These are phyloP conservation scores for Pangasianodon hypophthalmus DNA, from an alignment of 2,113 vertebrate species.

Conservation along the genomic window DNA sequence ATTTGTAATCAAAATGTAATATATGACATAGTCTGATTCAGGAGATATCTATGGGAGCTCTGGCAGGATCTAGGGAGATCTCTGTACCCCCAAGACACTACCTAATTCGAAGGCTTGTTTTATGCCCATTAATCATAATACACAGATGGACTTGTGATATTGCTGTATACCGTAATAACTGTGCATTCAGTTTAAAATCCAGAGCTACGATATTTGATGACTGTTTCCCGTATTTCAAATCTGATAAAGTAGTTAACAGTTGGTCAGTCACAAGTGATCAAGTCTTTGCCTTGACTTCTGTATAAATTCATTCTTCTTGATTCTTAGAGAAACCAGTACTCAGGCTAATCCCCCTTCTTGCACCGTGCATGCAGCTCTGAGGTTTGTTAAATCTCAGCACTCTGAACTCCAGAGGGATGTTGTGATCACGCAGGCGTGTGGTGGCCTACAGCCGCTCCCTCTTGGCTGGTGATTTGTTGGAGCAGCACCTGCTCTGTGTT, in stretches of 20 bases:
- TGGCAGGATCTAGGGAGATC: background rate
- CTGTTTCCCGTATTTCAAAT: background rate
- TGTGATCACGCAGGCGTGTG: slow-evolving; percentile 8
- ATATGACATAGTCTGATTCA: background rate
- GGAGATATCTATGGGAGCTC: background rate
- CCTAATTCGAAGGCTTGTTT: background rate
- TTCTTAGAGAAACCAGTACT: background rate
- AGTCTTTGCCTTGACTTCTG: background rate
- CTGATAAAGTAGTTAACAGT: background rate
- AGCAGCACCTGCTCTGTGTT: slow-evolving; percentile 47
- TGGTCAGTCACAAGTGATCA: background rate
- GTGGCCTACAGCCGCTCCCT: background rate
- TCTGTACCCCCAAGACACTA: background rate
- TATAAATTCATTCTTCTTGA: background rate
- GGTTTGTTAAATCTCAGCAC: background rate
- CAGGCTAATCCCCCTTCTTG: background rate
- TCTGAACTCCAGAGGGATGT: slow-evolving; percentile 19
- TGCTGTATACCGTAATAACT: background rate
- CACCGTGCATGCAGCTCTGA: background rate
- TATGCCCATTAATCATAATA: background rate
- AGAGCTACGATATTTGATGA: background rate
- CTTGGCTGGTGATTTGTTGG: slow-evolving; percentile 29
- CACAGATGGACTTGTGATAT: background rate
- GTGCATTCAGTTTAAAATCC: background rate
- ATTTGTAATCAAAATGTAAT: background rate